phyloP scores from a whole-genome alignment of 2,888 invertebrate species.

The Acleris holmiana region DNA sequence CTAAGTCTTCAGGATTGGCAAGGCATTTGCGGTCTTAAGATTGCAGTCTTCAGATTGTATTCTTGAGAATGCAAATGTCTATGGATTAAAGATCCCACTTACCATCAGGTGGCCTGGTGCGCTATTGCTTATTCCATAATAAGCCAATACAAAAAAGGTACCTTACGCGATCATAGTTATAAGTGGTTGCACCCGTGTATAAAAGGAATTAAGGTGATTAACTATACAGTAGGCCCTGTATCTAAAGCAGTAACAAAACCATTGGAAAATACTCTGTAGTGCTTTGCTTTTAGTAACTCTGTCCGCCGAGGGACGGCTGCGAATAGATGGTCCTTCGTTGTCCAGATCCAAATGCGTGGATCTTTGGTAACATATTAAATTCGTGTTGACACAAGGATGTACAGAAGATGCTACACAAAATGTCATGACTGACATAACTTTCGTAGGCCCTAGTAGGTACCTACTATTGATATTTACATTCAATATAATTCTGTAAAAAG shows the following conservation, averaged over 20 bases:
- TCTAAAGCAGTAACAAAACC: slow-evolving; percentile 44
- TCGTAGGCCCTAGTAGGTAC: neutral
- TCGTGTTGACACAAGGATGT: slow-evolving; percentile 60
- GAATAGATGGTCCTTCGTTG: slow-evolving; percentile 76
- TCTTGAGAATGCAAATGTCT: too few relatives aligned
- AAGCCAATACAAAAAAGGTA: too few relatives aligned
- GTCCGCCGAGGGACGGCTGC: slow-evolving; percentile 71
- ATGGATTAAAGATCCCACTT: too few relatives aligned
- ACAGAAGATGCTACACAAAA: slow-evolving; percentile 19
- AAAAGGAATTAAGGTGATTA: neutral
- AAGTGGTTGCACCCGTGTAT: neutral
- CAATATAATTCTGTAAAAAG: too few relatives aligned
- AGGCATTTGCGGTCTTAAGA: too few relatives aligned
- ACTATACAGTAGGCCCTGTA: neutral
- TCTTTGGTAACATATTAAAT: slow-evolving; percentile 81
- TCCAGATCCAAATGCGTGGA: slow-evolving; percentile 71
- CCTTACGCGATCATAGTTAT: too few relatives aligned
- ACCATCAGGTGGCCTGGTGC: too few relatives aligned
- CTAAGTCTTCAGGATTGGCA: too few relatives aligned
- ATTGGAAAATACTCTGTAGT: slow-evolving; percentile 49
- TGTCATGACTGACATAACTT: slow-evolving; percentile 1
- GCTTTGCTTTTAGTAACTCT: slow-evolving; percentile 60
- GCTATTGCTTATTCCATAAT: too few relatives aligned
- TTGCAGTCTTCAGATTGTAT: too few relatives aligned
- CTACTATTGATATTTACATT: too few relatives aligned